phyloP scores from a whole-genome alignment of 2,113 vertebrate genomes.

The Trichomycterus rosablanca region DNA sequence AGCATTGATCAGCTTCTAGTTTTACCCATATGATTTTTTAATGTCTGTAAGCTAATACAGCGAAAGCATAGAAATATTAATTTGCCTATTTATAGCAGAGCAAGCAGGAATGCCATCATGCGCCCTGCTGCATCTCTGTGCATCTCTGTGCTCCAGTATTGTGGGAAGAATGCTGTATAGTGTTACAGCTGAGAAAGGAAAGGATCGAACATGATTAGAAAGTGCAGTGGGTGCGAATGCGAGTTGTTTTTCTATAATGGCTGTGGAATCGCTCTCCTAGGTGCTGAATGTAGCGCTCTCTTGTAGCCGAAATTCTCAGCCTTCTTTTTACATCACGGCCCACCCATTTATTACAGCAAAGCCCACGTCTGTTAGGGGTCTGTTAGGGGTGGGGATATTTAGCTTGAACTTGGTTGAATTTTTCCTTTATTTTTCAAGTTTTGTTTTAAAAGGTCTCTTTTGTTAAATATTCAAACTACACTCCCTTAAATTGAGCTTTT shows the following conservation, averaged over 20 bases:
- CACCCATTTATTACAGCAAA: too few relatives aligned
- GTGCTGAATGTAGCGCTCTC: conserved; percentile 59
- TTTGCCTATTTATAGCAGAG: conserved; percentile 66
- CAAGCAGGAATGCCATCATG: conserved; percentile 49
- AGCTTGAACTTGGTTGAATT: too few relatives aligned
- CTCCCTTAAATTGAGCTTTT: too few relatives aligned
- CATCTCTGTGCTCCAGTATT: too few relatives aligned
- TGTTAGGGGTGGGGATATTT: too few relatives aligned
- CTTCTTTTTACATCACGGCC: too few relatives aligned
- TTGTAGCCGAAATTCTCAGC: too few relatives aligned
- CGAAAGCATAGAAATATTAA: conserved; percentile 67
- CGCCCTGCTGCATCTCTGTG: conserved; percentile 31
- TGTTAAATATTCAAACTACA: too few relatives aligned
- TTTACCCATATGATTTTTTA: conserved; percentile 49
- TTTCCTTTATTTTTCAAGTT: too few relatives aligned
- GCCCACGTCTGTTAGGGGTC: too few relatives aligned
- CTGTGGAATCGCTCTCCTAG: conserved; percentile 53
- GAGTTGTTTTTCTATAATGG: neutral
- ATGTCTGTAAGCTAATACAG: conserved; percentile 41
- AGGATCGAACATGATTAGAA: conserved; percentile 13
- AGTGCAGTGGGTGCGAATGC: neutral
- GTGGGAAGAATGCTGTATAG: conserved; percentile 16
- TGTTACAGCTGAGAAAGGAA: conserved; percentile 16
- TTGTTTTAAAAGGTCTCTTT: too few relatives aligned
- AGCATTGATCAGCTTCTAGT: conserved; percentile 5